A percentile compares a stretch with the other conserved stretches of the same genome.
Conservation (phyloP, 2,797 vertebrate genomes). For the Gymnothorax reevesii region DNA sequence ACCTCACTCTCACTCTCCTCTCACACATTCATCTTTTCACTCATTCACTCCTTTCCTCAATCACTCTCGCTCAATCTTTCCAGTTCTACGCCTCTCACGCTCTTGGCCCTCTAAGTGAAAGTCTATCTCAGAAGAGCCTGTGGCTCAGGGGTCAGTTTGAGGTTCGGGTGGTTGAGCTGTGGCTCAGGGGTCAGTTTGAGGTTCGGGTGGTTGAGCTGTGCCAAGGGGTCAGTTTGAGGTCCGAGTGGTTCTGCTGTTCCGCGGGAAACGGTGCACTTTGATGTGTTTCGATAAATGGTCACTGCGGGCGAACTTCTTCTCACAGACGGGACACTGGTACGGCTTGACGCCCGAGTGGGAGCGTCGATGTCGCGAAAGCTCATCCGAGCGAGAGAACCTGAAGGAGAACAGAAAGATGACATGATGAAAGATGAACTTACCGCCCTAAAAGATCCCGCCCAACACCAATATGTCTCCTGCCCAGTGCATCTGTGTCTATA, state of each 20-base stretch:
- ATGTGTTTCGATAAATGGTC: constrained; percentile 97
- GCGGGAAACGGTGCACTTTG: constrained; percentile 95
- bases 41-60: neutral
- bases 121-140: neutral
- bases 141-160: constrained; percentile 51
- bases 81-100: neutral
- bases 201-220: constrained; percentile 81
- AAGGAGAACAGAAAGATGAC: neutral
- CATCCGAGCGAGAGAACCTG: constrained; percentile 93
- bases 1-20: neutral
- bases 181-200: constrained; percentile 72
- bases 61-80: neutral
- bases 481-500: neutral
- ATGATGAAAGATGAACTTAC: neutral
- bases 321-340: constrained; percentile 90
- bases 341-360: constrained; percentile 95
- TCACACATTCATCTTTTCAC: neutral
- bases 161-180: constrained; percentile 82
- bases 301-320: constrained; percentile 95
- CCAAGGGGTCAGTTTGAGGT: constrained; percentile 83
- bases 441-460: neutral
- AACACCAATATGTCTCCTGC: neutral
- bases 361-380: constrained; percentile 89
- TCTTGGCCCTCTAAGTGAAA: neutral
- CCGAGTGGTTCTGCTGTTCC: constrained; percentile 84